These are phyloP conservation scores for Ia io DNA, from an alignment of 2,113 vertebrate genomes.

Conservation along the genomic window DNA sequence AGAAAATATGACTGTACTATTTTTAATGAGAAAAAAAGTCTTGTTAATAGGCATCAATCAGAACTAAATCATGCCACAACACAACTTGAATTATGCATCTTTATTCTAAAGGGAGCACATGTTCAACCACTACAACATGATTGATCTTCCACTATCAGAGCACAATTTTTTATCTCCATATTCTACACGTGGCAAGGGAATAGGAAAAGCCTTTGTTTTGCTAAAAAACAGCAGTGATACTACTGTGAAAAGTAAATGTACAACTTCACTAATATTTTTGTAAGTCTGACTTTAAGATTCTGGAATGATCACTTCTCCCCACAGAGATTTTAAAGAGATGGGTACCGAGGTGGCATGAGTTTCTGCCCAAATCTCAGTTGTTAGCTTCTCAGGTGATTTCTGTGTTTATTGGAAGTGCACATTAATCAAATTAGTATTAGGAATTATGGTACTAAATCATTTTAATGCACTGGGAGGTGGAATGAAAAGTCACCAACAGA, in stretches of 20 bases:
- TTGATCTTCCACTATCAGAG: not conserved
- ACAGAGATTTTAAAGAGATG: not conserved
- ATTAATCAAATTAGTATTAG: not conserved
- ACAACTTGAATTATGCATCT: not conserved
- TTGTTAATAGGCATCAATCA: not conserved
- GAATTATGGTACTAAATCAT: not conserved
- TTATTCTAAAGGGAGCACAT: not conserved
- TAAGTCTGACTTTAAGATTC: not conserved
- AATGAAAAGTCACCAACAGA: not conserved
- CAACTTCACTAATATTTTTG: not conserved
- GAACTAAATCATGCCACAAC: not conserved
- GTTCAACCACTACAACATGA: not conserved
- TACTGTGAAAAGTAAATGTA: not conserved
- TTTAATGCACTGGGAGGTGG: not conserved
- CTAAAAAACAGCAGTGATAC: not conserved
- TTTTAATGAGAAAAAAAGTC: not conserved
- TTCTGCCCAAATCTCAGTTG: not conserved
- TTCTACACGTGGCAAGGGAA: not conserved
- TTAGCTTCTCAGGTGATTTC: not conserved
- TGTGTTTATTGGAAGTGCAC: not conserved
- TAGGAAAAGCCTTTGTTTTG: not conserved
- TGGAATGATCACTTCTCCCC: not conserved
- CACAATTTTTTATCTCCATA: not conserved
- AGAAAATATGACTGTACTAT: not conserved
- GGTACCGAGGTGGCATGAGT: accelerated